Percentiles rank a stretch among this genome's conserved stretches.
phyloP scores from a whole-genome alignment of 2,797 vertebrate genomes.

The Aldrovandia affinis region DNA sequence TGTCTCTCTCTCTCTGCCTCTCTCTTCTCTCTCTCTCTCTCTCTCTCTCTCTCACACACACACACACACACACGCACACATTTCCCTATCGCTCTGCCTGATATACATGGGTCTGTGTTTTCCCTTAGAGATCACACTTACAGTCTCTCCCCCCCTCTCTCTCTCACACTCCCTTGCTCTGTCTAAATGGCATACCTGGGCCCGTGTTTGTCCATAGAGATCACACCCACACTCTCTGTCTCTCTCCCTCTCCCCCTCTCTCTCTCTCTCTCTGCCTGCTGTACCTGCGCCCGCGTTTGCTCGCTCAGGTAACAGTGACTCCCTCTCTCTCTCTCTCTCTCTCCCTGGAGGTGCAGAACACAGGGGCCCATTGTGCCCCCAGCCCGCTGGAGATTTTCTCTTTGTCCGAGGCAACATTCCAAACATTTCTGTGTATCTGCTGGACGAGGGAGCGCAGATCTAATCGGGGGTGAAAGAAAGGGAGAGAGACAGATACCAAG shows the following conservation, averaged over 20 bases:
- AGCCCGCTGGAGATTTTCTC: conserved; percentile 39
- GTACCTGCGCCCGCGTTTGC: conserved; percentile 62
- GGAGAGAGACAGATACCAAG: neutral
- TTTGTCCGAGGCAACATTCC: conserved; percentile 62
- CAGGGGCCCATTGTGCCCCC: conserved; percentile 61
- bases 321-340: conserved; percentile 37
- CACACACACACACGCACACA: no score
- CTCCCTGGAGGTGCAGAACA: conserved; percentile 49
- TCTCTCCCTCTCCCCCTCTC: conserved; percentile 29
- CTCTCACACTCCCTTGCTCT: neutral
- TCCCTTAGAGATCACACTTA: neutral
- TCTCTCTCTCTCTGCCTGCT: conserved; percentile 20
- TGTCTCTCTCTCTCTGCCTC: neutral
- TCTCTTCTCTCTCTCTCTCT: neutral
- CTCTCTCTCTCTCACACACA: conserved; percentile 22
- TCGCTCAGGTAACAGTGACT: conserved; percentile 53
- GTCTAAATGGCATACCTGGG: neutral
- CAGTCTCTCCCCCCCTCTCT: neutral
- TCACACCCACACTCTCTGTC: neutral
- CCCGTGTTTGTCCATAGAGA: neutral
- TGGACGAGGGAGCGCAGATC: conserved; percentile 35
- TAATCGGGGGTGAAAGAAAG: conserved; percentile 12
- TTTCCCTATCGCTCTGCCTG: conserved; percentile 22
- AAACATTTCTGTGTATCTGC: conserved; percentile 57
- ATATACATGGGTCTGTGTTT: neutral